Percentiles rank a stretch among this genome's conserved stretches.
Evolutionary conservation across 2,888 invertebrate species (phyloP).

Genomic region (Agrotis segetum): DNA sequence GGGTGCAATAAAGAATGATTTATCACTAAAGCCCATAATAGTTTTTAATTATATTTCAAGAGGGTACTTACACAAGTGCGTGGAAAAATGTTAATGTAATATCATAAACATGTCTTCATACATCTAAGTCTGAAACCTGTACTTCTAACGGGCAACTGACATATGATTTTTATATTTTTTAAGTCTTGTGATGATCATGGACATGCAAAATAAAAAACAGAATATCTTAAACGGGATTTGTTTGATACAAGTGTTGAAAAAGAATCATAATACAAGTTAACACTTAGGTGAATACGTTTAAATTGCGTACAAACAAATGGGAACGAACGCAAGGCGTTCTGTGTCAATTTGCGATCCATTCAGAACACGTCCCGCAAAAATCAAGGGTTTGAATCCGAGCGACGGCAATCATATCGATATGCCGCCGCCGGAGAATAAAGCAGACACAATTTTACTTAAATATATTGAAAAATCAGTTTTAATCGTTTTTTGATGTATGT

Average conservation of each 20-base stretch:
- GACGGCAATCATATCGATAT: slow-evolving; percentile 54
- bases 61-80: slow-evolving; percentile 64
- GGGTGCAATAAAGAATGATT: slow-evolving; percentile 86
- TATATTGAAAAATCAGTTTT: not conserved
- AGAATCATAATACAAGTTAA: slow-evolving; percentile 64
- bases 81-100: slow-evolving; percentile 56
- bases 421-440: slow-evolving; percentile 12
- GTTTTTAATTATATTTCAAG: slow-evolving; percentile 86
- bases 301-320: slow-evolving; percentile 84
- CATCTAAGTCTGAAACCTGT: slow-evolving; percentile 31
- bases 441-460: not conserved
- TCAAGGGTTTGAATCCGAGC: slow-evolving; percentile 65
- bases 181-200: too few relatives aligned
- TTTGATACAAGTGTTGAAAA: slow-evolving; percentile 32
- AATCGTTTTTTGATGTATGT: too few relatives aligned
- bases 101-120: slow-evolving; percentile 47
- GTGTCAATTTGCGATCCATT: slow-evolving; percentile 86
- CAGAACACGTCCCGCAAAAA: slow-evolving; percentile 77
- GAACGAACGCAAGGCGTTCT: slow-evolving; percentile 80
- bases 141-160: slow-evolving; percentile 18
- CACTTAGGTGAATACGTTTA: slow-evolving; percentile 82
- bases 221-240: slow-evolving; percentile 25
- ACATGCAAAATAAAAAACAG: too few relatives aligned
- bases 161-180: slow-evolving; percentile 5
- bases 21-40: slow-evolving; percentile 81